Conservation (phyloP, 2,797 vertebrate species). For the Mareca penelope region DNA sequence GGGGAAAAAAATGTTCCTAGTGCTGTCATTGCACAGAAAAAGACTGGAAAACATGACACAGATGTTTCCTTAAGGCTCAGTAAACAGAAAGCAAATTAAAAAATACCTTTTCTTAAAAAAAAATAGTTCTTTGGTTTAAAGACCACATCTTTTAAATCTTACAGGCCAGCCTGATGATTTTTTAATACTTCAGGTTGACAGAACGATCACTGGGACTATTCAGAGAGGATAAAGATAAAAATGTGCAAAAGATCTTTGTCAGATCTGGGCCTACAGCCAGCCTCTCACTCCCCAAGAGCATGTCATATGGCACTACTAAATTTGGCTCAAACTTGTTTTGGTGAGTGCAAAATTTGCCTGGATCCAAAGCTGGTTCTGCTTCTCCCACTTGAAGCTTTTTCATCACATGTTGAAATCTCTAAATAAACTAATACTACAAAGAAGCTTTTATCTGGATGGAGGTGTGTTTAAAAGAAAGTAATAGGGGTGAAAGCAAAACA, state of each 20-base stretch:
- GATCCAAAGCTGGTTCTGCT: background rate
- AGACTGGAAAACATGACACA: background rate
- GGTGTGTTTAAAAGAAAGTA: background rate
- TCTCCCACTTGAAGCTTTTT: constrained; percentile 17
- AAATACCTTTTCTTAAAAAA: background rate
- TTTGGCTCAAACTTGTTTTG: constrained; percentile 42
- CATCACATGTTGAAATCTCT: background rate
- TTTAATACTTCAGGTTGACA: constrained; percentile 24
- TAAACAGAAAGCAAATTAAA: background rate
- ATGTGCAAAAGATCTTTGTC: constrained; percentile 56
- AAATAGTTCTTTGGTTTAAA: background rate
- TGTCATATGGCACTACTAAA: constrained; percentile 50
- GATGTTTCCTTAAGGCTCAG: background rate
- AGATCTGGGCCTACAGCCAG: constrained; percentile 51
- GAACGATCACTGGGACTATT: constrained; percentile 48
- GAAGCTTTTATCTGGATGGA: constrained; percentile 10
- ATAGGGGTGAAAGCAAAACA: background rate
- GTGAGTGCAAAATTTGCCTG: constrained; percentile 34
- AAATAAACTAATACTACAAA: constrained; percentile 6
- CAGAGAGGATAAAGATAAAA: constrained; percentile 49
- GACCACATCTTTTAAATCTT: background rate
- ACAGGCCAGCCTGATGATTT: background rate
- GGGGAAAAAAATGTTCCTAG: background rate
- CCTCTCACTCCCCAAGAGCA: constrained; percentile 7
- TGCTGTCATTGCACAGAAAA: background rate